phyloP scores from a whole-genome alignment of 2,888 invertebrate genomes.

The Junonia oenone region DNA sequence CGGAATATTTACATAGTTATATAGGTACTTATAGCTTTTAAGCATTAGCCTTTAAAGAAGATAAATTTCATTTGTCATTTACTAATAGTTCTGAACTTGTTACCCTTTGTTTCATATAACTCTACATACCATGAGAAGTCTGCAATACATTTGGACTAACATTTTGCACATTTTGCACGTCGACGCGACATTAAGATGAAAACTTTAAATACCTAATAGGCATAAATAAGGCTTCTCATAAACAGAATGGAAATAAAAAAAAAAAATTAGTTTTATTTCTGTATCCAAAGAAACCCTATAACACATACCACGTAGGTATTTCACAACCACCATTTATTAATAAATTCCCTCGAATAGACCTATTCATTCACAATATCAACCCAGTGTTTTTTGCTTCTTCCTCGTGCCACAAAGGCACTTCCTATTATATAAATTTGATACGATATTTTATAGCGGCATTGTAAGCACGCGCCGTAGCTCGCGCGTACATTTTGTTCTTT shows the following conservation, averaged over 20 bases:
- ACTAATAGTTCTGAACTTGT: too few relatives aligned
- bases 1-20: too few relatives aligned
- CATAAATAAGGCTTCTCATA: not conserved
- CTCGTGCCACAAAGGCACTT: conserved; percentile 59
- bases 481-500: conserved; percentile 57
- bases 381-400: conserved; percentile 51
- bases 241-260: not conserved
- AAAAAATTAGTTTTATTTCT: too few relatives aligned
- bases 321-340: conserved; percentile 18
- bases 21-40: too few relatives aligned
- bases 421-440: conserved; percentile 72
- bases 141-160: not conserved
- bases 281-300: not conserved
- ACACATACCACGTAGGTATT: conserved; percentile 9
- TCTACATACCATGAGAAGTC: too few relatives aligned
- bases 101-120: too few relatives aligned
- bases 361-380: conserved; percentile 42
- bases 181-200: not conserved
- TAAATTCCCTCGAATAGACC: conserved; percentile 42
- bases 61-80: too few relatives aligned
- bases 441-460: conserved; percentile 64
- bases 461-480: conserved; percentile 63
- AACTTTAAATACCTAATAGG: not conserved
- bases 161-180: too few relatives aligned
- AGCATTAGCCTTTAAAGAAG: too few relatives aligned